Conservation (phyloP, 2,888 invertebrate species). For the Cacoxenus indagator region DNA sequence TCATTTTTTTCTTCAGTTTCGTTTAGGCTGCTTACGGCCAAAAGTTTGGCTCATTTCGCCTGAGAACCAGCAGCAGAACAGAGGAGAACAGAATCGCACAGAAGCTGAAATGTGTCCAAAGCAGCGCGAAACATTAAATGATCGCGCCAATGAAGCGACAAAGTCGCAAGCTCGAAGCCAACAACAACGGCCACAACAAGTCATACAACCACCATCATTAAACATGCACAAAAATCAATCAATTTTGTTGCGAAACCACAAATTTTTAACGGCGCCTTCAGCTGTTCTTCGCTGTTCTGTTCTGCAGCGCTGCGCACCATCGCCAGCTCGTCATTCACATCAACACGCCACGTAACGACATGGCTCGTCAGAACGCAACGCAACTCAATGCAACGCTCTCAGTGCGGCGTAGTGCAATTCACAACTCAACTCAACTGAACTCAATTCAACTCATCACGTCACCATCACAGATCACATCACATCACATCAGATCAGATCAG, state of each 20-base stretch:
- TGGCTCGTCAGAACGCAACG: not conserved
- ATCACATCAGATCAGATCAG: not conserved
- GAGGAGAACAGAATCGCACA: not conserved
- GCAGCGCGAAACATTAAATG: not conserved
- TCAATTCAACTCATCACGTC: not conserved
- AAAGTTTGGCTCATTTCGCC: no score
- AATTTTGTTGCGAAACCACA: slow-evolving; percentile 6
- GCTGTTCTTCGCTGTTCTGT: not conserved
- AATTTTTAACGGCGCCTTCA: slow-evolving; percentile 4
- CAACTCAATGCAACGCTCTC: not conserved
- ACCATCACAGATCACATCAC: not conserved
- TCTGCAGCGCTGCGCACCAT: not conserved
- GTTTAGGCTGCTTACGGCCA: no score
- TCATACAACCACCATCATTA: not conserved
- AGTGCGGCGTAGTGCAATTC: not conserved
- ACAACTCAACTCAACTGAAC: not conserved
- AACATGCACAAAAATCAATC: slow-evolving; percentile 7
- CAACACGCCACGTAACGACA: not conserved
- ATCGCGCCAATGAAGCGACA: not conserved
- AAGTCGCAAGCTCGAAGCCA: not conserved
- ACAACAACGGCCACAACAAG: not conserved
- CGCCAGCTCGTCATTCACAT: not conserved
- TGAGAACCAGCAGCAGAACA: no score
- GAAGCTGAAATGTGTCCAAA: not conserved
- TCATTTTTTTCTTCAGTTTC: not conserved